Base-by-base conservation (phyloP, 2,113 vertebrate species). In the Pavo muticus region DNA sequence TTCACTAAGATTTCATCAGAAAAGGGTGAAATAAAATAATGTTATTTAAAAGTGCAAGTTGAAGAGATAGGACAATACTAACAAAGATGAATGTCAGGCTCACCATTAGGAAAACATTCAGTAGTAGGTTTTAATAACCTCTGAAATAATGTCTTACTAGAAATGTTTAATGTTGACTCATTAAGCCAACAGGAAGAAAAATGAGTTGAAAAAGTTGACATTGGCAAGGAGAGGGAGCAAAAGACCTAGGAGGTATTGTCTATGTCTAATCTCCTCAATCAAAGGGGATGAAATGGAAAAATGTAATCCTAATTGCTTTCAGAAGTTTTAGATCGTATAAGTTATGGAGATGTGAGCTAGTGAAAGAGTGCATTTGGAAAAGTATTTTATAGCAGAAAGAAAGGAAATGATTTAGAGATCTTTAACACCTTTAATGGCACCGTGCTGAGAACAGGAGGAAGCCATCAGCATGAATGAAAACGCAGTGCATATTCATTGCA, bases 341-440 rank as follows among this genome's bases (percentile, higher is more conserved):
- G 5, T 68, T 90, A 69, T 12, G 21, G 63, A 83, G 52, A 72
- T 48, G 60, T 67, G 25, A 87, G 19, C 67, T 86, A 93, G 74
- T 0, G 0, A 90, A 91, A 67, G 39, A 83, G 8, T 61, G 30
- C 25, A 80, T 90, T 95, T 95, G 50, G 63, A 92, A 68, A 85
- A 82, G 39, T 47, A 84, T 80, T 95, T 80, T 67, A 30, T 25
- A 71, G 40, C n/a, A 75, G 30, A 48, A 89, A 93, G 75, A 91
- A 93, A 90, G 73, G 23, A 92, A 93, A 87, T 74, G 2, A 50
- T 84, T 91, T 86, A 87, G 47, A 95, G 60, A 65, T 1, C 60
- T 88, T 91, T 94, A 88, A 68, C 72, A 88, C 44, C 70, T 90
- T 82, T 88, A 86, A 79, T 59, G 52, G n/a, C 32, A 61, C 61